Conservation (phyloP, 2,113 vertebrate genomes). For the Alectura lathami region DNA sequence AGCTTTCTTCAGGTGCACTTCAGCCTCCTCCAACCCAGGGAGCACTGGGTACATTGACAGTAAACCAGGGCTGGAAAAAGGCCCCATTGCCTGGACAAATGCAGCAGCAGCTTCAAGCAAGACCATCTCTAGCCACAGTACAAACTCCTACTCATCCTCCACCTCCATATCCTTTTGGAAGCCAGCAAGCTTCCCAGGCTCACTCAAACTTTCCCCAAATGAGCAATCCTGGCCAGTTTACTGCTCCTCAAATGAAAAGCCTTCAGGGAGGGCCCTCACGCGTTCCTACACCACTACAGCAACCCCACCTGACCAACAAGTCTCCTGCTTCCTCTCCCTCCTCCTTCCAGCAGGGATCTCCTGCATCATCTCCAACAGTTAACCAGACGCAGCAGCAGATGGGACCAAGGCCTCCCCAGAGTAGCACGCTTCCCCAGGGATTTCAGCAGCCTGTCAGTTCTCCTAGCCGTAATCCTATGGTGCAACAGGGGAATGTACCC, state of each 20-base stretch:
- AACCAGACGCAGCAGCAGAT: slow-evolving; percentile 87
- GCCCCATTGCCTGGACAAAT: slow-evolving; percentile 86
- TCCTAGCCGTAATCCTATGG: slow-evolving; percentile 90
- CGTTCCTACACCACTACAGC: slow-evolving; percentile 88
- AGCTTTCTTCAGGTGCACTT: slow-evolving; percentile 89
- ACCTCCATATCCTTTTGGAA: slow-evolving; percentile 97
- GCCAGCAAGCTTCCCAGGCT: slow-evolving; percentile 94
- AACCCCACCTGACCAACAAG: slow-evolving; percentile 92
- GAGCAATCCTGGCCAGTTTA: slow-evolving; percentile 88
- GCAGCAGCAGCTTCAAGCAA: slow-evolving; percentile 83
- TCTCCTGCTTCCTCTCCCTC: slow-evolving; percentile 98
- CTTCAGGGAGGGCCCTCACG: slow-evolving; percentile 87
- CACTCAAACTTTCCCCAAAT: slow-evolving; percentile 83
- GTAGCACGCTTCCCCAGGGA: slow-evolving; percentile 87
- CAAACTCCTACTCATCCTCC: slow-evolving; percentile 97
- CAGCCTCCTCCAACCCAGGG: slow-evolving; percentile 88
- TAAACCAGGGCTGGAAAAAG: slow-evolving; percentile 92
- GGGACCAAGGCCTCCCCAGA: slow-evolving; percentile 87
- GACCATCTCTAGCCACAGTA: slow-evolving; percentile 90
- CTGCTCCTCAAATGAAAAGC: slow-evolving; percentile 91
- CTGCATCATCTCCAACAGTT: slow-evolving; percentile 95
- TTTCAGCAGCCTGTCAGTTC: slow-evolving; percentile 94
- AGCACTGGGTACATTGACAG: slow-evolving; percentile 76
- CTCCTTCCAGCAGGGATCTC: slow-evolving; percentile 96
- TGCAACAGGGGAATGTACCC: slow-evolving; percentile 90